phyloP scores from a whole-genome alignment of 2,888 invertebrate species.

The Brachynemurus nebulosus region DNA sequence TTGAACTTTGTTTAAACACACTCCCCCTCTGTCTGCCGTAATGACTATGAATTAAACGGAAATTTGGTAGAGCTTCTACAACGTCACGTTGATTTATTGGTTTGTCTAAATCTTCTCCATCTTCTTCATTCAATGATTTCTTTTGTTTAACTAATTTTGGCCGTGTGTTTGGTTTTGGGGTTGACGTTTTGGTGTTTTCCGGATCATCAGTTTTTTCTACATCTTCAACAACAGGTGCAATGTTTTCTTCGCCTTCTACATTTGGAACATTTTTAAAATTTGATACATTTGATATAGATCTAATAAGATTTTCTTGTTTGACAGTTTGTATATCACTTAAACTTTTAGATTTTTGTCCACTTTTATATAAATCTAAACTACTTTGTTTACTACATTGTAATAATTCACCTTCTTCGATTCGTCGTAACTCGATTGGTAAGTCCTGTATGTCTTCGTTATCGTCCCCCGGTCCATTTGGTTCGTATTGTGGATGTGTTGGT shows the following conservation, averaged over 20 bases:
- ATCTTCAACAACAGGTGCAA: conserved; percentile 27
- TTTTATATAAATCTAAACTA: conserved; percentile 29
- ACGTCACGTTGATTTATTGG: conserved; percentile 55
- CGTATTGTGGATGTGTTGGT: conserved; percentile 30
- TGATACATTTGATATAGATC: conserved; percentile 63
- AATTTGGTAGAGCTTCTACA: conserved; percentile 50
- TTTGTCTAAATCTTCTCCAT: conserved; percentile 46
- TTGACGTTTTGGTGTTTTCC: conserved; percentile 19
- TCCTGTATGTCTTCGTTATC: conserved; percentile 52
- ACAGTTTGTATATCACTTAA: conserved; percentile 69
- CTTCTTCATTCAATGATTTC: conserved; percentile 67
- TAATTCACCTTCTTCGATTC: conserved; percentile 51
- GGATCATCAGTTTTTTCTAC: conserved; percentile 16
- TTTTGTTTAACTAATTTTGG: conserved; percentile 78
- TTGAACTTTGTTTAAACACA: conserved; percentile 68
- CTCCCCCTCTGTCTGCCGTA: conserved; percentile 32
- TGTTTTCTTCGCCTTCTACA: conserved; percentile 16
- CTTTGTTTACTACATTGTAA: conserved; percentile 20
- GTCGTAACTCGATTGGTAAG: conserved; percentile 74
- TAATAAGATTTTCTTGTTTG: conserved; percentile 53
- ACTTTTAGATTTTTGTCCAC: conserved; percentile 66
- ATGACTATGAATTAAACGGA: conserved; percentile 37
- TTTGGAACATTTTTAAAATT: conserved; percentile 35
- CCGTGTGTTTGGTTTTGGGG: conserved; percentile 27
- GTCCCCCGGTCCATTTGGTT: conserved; percentile 42